phyloP scores from a whole-genome alignment of 2,113 vertebrate genomes.

The Paralichthys olivaceus region DNA sequence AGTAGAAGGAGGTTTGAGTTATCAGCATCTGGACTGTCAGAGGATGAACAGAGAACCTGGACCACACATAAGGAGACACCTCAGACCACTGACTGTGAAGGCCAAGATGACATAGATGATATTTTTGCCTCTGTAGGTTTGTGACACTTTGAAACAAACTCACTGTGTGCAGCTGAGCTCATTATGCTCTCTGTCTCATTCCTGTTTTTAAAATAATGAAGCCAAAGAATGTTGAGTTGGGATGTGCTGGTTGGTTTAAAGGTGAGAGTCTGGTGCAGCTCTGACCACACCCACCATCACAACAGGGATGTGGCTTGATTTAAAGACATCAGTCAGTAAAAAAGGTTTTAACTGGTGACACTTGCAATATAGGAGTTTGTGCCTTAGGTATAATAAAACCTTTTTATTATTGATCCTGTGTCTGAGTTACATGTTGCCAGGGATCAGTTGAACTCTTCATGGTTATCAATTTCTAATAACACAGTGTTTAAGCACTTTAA shows the following conservation, averaged over 20 bases:
- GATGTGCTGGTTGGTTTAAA: not conserved
- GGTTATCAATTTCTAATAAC: no score
- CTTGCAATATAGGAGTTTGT: not conserved
- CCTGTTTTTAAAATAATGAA: no score
- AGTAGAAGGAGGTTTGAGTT: not conserved
- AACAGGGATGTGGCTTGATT: not conserved
- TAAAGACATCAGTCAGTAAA: not conserved
- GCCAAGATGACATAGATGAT: conserved; percentile 79
- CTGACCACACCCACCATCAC: not conserved
- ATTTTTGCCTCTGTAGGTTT: conserved; percentile 80
- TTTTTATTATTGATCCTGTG: not conserved
- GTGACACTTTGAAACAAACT: conserved; percentile 40
- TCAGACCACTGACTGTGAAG: not conserved
- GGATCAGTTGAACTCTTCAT: no score
- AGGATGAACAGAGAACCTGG: not conserved
- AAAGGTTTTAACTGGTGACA: not conserved
- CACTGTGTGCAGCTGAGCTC: not conserved
- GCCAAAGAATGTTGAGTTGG: no score
- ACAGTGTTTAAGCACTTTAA: no score
- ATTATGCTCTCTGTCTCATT: not conserved
- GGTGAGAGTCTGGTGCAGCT: not conserved
- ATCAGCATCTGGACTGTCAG: not conserved
- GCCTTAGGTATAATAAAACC: not conserved
- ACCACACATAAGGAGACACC: not conserved
- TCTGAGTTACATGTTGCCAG: not conserved